Conservation (phyloP, 2,888 invertebrate genomes). For the Luffia ferchaultella region DNA sequence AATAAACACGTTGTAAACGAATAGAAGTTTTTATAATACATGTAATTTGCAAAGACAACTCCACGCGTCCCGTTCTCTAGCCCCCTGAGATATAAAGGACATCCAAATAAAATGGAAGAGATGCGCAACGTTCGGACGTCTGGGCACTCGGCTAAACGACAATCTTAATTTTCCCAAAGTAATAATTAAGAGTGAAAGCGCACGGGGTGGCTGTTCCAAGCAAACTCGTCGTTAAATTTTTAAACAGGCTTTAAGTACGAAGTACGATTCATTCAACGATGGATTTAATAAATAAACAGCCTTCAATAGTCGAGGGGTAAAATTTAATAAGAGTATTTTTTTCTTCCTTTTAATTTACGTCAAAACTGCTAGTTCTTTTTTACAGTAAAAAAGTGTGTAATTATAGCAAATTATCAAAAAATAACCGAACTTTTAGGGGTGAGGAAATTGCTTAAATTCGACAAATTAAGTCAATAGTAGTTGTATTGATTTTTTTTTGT, state of each 20-base stretch:
- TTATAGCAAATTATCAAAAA: neutral
- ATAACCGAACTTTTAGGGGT: no score
- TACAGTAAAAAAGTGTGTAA: neutral
- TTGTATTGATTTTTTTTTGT: no score
- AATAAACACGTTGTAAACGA: no score
- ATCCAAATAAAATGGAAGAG: conserved; percentile 61
- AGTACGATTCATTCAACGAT: conserved; percentile 57
- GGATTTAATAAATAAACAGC: conserved; percentile 48
- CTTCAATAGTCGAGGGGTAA: neutral
- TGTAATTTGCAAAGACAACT: no score
- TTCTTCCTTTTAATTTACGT: neutral
- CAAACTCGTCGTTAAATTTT: conserved; percentile 53
- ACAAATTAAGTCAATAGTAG: no score
- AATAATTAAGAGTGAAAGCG: conserved; percentile 67
- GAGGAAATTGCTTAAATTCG: no score
- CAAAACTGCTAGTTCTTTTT: neutral
- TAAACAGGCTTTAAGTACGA: conserved; percentile 59
- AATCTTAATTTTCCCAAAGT: conserved; percentile 67
- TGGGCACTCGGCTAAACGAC: conserved; percentile 61
- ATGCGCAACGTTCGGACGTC: conserved; percentile 43
- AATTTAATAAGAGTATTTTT: no score
- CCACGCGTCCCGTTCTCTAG: conserved; percentile 22
- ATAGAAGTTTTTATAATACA: no score
- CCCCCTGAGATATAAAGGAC: conserved; percentile 57
- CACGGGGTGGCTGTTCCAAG: conserved; percentile 37